Evolutionary conservation across 2,888 invertebrate species (phyloP), one percentile per base, ranked within the genome.

Genomic region (Blastobasis lacticolella): DNA sequence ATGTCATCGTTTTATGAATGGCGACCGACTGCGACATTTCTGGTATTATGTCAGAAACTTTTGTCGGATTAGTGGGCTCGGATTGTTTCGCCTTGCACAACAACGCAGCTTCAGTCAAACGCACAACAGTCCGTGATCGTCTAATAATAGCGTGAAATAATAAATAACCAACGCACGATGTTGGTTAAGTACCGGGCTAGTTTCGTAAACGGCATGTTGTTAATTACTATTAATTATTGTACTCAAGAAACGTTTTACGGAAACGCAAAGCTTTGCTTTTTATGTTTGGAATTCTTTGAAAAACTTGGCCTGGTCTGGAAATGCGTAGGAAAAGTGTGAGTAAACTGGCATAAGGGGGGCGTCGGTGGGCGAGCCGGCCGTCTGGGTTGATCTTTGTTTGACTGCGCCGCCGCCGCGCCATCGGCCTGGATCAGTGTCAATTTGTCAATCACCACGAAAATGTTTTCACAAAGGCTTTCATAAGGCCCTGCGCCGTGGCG

Each of bases 401-500:
- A 23, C 23, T 72, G 67, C 59, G 64, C 58, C 61, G 71, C 69
- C 71, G 72, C 69, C 68, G 67, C 64, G 61, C 69, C 69, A 68
- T 69, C 74, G 67, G 66, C 65, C 57, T 64, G 73, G 78, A 73
- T 79, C 81, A 75, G 64, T 70, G 71, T 72, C 76, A 75, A 86
- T 86, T 81, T 83, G 81, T 85, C 84, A 83, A 80, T 82, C 81
- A 78, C 71, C 69, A 67, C 71, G 68, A 69, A 73, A 77, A 76
- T 73, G 69, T 66, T 72, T 67, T 67, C 63, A 69, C 67, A 68
- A 71, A 71, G 66, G 69, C 69, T 73, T 74, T 75, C 75, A 42
- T 42, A 78, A 79, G 77, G 75, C 75, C 68, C 71, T 69, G 63
- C 61, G 57, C 59, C 42, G 10, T 47, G 52, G 46, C 51, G 59